Evolutionary conservation across 2,888 invertebrate species (phyloP).

Genomic region (Euclidia mi): DNA sequence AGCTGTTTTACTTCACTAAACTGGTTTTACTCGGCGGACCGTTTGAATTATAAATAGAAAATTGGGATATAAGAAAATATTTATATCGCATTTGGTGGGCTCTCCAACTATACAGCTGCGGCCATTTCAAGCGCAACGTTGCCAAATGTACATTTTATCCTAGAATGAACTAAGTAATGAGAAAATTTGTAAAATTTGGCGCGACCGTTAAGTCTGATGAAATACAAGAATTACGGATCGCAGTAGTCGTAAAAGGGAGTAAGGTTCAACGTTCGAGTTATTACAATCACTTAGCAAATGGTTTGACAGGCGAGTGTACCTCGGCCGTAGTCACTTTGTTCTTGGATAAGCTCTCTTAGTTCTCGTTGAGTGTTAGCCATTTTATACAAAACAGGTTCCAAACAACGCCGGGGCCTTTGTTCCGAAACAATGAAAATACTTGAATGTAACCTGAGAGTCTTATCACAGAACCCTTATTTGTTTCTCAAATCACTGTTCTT

Average conservation of each 20-base stretch:
- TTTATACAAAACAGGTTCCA: slow-evolving; percentile 80
- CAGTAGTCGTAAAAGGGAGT: slow-evolving; percentile 22
- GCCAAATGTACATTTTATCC: slow-evolving; percentile 8
- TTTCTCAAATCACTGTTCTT: slow-evolving; percentile 77
- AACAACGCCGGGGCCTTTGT: slow-evolving; percentile 77
- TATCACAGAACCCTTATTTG: slow-evolving; percentile 82
- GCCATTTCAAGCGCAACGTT: too few relatives aligned
- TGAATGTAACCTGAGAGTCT: slow-evolving; percentile 78
- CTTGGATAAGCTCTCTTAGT: slow-evolving; percentile 53
- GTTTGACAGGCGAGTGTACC: slow-evolving; percentile 45
- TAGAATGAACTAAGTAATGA: background rate
- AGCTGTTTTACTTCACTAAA: slow-evolving; percentile 6
- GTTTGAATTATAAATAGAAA: slow-evolving; percentile 14
- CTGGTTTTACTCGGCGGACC: slow-evolving; percentile 20
- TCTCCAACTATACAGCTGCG: too few relatives aligned
- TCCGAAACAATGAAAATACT: slow-evolving; percentile 80
- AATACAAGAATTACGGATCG: slow-evolving; percentile 12
- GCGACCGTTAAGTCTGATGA: slow-evolving; percentile 7
- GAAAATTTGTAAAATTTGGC: too few relatives aligned
- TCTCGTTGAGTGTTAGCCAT: slow-evolving; percentile 70
- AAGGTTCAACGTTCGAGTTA: slow-evolving; percentile 23
- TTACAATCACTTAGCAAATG: slow-evolving; percentile 43
- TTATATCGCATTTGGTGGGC: too few relatives aligned
- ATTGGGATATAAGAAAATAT: too few relatives aligned
- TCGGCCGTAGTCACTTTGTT: slow-evolving; percentile 50